Base-by-base conservation (phyloP, 2,113 vertebrate species). In the Beaufortia kweichowensis region DNA sequence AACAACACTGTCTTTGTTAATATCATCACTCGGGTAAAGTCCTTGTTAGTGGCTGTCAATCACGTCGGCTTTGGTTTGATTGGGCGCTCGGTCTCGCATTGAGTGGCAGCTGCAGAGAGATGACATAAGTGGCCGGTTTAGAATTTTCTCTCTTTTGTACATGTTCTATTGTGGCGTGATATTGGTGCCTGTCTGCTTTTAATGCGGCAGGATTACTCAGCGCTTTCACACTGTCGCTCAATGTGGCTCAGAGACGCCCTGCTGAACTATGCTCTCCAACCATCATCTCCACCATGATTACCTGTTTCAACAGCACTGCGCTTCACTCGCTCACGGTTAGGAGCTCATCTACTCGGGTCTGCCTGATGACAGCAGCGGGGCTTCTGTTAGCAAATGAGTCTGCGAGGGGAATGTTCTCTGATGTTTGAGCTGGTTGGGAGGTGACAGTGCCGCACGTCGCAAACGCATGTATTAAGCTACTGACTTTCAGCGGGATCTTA, bases 171-270 rank as follows among this genome's bases (percentile, higher is more conserved):
- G 55, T 71, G 67, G 56, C 64, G 64, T 73, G 72, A 68, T 80
- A 60, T 80, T 24, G 24, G 71, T 63, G 63, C 61, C 56, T 65
- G 76, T 83, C 60, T 79, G 73, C 64, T 76, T 73, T 86, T 86
- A 84, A 81, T 83, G 69, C 81, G 53, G 78, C 77, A 63, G 61
- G 82, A 86, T 88, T 87, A 89, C 85, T 88, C 88, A 88, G 88
- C 83, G 77, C 74, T 87, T 88, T 84, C 75, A 69, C 2, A 55
- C 84, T 75, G 82, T 80, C 79, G 81, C 77, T 85, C 84, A 87
- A 41, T 46, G 35, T 75, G 28, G n/a, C 72, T 67, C 61, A 65
- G 76, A 67, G 74, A 74, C 67, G 53, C 60, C 85, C 81, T 75
- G 82, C 77, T 76, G 79, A 80, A 84, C 81, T 82, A 69, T 64